Evolutionary conservation across 2,888 invertebrate genomes (phyloP), one percentile per base, ranked within the genome.

Genomic region (Eutolmus rufibarbis): DNA sequence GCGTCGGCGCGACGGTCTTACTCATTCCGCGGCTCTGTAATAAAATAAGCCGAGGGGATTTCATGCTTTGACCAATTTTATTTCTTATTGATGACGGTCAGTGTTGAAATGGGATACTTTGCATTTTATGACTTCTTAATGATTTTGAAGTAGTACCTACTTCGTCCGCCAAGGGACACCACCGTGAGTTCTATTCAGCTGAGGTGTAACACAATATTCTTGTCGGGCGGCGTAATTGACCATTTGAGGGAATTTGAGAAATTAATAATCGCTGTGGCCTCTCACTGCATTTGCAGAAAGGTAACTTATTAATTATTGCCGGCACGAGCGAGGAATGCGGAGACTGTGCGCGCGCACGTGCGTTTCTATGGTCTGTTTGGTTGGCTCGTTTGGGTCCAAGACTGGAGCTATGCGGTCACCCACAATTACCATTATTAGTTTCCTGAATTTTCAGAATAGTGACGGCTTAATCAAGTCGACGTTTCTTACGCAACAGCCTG

Each of bases 71-170:
- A 28, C 66, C 66, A 28, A 46, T 79, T 31, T 31, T 31, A 79
- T 51, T 79, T 79, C 51, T 51, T 51, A 79, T 79, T 79, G 46
- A 77, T 79, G 79, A 79, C 79, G 79, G 51, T 79, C 74, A 46
- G 51, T 43, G 14, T 5, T 46, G 57, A 57, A 57, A 57, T 57
- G 57, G 1, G 57, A 57, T 66, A 66, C 28, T 66, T 66, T 66
- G 66, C 0, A 28, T 66, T 66, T 66, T 66, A 66, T 28, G 66
- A 66, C 12, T 66, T 28, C 66, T 66, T 66, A 66, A 66, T 66
- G 66, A 66, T 66, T 28, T n/a, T 28, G 28, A 66, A 66, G 12
- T 66, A 66, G 28, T 66, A 66, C 66, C 9, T 28, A 16, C 43
- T 14, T 16, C 43, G 3, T 2, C 43, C 43, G 66, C 66, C 28